Conservation (phyloP, 2,888 invertebrate species). For the Melanargia galathea region DNA sequence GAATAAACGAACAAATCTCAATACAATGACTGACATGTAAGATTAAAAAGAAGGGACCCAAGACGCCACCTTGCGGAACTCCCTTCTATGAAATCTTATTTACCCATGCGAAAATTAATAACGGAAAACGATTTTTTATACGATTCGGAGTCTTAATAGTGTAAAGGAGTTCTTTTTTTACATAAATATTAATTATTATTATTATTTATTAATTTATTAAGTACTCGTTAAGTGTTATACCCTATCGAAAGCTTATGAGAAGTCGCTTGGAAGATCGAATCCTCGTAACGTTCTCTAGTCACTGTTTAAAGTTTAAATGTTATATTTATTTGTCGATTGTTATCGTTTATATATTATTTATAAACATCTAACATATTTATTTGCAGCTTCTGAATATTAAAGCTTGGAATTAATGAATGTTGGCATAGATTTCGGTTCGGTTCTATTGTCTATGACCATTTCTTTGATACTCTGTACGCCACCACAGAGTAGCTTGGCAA, state of each 20-base stretch:
- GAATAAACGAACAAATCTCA: constrained; percentile 38
- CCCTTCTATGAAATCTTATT: constrained; percentile 40
- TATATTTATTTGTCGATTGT: constrained; percentile 58
- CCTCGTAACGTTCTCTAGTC: constrained; percentile 70
- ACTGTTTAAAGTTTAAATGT: constrained; percentile 70
- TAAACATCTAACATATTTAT: constrained; percentile 68
- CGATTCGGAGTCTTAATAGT: constrained; percentile 72
- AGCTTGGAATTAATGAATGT: constrained; percentile 74
- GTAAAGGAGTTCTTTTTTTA: constrained; percentile 71
- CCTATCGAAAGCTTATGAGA: constrained; percentile 76
- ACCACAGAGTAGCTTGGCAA: constrained; percentile 58
- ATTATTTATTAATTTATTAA: constrained; percentile 57
- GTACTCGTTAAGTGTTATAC: constrained; percentile 77
- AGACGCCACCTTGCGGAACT: constrained; percentile 56
- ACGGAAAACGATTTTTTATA: constrained; percentile 70
- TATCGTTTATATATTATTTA: constrained; percentile 57
- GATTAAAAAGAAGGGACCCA: constrained; percentile 52
- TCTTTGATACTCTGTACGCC: constrained; percentile 57
- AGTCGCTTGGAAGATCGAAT: constrained; percentile 61
- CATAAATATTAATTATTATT: constrained; percentile 59
- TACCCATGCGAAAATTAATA: constrained; percentile 53
- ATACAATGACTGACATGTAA: constrained; percentile 60
- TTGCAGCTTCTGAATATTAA: constrained; percentile 67
- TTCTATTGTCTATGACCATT: constrained; percentile 45
- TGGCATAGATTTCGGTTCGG: constrained; percentile 55